Percentiles rank a stretch among this genome's conserved stretches.
These are phyloP conservation scores for Cremastobaeus sp. DNA, from an alignment of 2,888 invertebrate genomes.

Conservation along the genomic window DNA sequence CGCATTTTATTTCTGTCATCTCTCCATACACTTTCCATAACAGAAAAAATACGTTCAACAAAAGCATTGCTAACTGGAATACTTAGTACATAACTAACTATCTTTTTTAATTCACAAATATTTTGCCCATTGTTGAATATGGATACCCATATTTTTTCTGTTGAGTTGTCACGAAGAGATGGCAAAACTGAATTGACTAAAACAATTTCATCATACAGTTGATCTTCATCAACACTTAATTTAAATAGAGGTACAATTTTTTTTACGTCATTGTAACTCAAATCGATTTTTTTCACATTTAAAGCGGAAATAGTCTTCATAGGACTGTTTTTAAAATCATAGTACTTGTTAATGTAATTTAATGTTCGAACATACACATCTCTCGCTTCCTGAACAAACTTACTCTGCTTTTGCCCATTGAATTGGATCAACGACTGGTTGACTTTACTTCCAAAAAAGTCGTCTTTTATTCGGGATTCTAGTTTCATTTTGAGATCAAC, in stretches of 20 bases:
- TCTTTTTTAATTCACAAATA: background rate
- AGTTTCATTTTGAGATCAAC: slow-evolving; percentile 20
- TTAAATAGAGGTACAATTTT: background rate
- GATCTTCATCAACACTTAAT: background rate
- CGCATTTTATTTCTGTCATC: slow-evolving; percentile 24
- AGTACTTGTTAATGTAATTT: slow-evolving; percentile 6
- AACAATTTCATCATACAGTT: background rate
- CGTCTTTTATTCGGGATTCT: slow-evolving; percentile 17
- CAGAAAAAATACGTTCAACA: slow-evolving; percentile 8
- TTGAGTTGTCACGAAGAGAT: background rate
- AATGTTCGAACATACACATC: slow-evolving; percentile 25
- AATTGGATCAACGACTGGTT: slow-evolving; percentile 11
- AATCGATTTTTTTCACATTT: slow-evolving; percentile 2
- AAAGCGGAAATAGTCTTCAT: background rate
- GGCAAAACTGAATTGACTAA: background rate
- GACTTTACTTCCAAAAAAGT: slow-evolving; percentile 21
- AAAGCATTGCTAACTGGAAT: slow-evolving; percentile 12
- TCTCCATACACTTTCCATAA: slow-evolving; percentile 24
- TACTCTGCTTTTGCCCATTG: background rate
- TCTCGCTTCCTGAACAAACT: slow-evolving; percentile 15
- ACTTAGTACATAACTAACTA: slow-evolving; percentile 1
- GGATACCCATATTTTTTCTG: background rate
- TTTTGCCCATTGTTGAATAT: slow-evolving; percentile 1
- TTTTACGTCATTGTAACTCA: background rate
- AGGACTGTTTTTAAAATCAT: background rate